Evolutionary conservation across 2,113 vertebrate species (phyloP).

Genomic region (Synodontis membranacea): DNA sequence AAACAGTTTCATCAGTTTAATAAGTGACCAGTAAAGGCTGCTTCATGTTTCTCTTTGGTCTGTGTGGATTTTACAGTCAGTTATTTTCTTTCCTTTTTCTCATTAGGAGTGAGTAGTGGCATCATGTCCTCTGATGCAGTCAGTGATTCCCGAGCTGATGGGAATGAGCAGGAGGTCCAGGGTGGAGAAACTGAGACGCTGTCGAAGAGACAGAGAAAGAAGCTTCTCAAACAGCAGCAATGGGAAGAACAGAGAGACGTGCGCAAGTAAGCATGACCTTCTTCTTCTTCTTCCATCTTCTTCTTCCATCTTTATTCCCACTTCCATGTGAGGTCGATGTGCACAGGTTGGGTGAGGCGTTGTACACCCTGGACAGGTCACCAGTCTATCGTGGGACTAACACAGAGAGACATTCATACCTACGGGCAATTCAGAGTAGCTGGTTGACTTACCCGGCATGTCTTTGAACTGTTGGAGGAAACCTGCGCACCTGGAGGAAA

Average conservation of each 20-base stretch:
- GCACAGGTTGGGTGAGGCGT: no score
- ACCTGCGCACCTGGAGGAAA: no score
- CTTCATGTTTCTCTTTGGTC: not conserved
- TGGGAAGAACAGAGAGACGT: slow-evolving; percentile 93
- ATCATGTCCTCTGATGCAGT: slow-evolving; percentile 27
- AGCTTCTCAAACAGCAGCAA: slow-evolving; percentile 85
- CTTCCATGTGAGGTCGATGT: no score
- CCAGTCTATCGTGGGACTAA: no score
- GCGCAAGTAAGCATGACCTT: slow-evolving; percentile 77
- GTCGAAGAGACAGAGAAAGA: slow-evolving; percentile 91
- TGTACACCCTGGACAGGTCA: no score
- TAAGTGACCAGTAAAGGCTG: not conserved
- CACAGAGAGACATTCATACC: no score
- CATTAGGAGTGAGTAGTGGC: not conserved
- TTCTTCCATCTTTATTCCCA: no score
- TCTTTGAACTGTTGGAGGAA: no score
- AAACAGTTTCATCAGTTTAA: not conserved
- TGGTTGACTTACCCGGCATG: no score
- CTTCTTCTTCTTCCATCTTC: no score
- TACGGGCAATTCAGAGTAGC: no score
- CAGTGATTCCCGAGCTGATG: slow-evolving; percentile 8
- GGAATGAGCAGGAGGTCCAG: not conserved
- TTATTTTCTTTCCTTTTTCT: not conserved
- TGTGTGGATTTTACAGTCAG: not conserved
- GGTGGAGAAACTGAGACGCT: slow-evolving; percentile 55